These are phyloP conservation scores for Eulacestoma nigropectus DNA, from an alignment of 2,113 vertebrate species.

Conservation along the genomic window DNA sequence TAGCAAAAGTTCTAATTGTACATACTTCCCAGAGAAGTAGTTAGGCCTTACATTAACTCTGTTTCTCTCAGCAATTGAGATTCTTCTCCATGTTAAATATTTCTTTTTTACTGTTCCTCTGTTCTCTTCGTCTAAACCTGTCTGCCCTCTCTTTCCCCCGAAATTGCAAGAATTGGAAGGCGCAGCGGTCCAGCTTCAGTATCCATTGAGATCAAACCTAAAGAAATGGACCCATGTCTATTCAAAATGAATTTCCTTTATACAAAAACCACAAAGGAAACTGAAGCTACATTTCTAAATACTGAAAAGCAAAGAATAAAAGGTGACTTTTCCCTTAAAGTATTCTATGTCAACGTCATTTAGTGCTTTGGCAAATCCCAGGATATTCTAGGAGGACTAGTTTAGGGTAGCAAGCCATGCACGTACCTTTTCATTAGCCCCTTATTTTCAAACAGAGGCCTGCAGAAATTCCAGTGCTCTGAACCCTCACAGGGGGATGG, in stretches of 20 bases:
- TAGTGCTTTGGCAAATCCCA: constrained; percentile 61
- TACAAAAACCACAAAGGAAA: constrained; percentile 50
- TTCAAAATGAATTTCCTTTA: constrained; percentile 64
- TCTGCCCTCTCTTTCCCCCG: constrained; percentile 54
- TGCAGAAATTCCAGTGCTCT: constrained; percentile 48
- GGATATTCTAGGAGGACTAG: constrained; percentile 53
- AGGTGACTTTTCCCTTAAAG: constrained; percentile 51
- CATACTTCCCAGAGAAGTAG: not conserved
- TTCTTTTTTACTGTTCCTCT: constrained; percentile 30
- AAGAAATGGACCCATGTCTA: constrained; percentile 63
- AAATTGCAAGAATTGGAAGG: constrained; percentile 52
- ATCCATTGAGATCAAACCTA: constrained; percentile 61
- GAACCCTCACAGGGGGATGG: constrained; percentile 48
- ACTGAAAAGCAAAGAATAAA: constrained; percentile 65
- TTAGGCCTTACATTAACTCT: not conserved
- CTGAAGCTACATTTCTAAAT: constrained; percentile 54
- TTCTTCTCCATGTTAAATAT: constrained; percentile 39
- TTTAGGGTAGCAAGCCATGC: constrained; percentile 53
- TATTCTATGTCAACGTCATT: constrained; percentile 52
- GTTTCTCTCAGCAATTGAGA: constrained; percentile 1
- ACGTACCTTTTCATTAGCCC: constrained; percentile 52
- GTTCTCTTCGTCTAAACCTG: constrained; percentile 52
- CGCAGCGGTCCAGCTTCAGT: constrained; percentile 54
- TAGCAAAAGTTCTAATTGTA: constrained; percentile 22
- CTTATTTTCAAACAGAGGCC: constrained; percentile 54